phyloP scores from a whole-genome alignment of 2,113 vertebrate genomes.

The Ameiurus melas region DNA sequence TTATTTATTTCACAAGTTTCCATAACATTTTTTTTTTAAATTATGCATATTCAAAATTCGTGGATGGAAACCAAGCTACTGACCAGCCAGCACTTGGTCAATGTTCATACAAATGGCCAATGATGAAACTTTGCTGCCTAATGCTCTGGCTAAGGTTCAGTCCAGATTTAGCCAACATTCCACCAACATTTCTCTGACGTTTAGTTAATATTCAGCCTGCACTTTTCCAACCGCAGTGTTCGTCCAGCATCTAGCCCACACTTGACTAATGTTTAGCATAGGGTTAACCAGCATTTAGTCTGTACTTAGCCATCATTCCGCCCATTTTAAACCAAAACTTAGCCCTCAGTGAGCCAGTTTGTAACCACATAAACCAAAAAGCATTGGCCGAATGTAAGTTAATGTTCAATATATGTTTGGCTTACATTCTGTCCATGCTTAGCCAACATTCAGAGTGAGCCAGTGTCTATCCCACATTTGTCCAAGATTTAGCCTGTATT shows the following conservation, averaged over 20 bases:
- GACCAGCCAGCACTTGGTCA: neutral
- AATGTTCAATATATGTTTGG: neutral
- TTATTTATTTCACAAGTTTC: neutral
- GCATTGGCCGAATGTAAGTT: neutral
- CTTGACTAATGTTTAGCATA: neutral
- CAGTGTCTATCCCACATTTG: neutral
- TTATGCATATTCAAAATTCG: neutral
- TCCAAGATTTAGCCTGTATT: neutral
- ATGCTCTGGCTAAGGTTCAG: neutral
- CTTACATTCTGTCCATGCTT: neutral
- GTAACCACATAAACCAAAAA: neutral
- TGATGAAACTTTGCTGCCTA: conserved; percentile 13
- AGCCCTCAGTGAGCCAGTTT: neutral
- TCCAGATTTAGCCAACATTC: neutral
- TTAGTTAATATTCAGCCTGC: neutral
- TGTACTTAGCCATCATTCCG: neutral
- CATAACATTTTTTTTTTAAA: neutral
- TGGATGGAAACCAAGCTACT: neutral
- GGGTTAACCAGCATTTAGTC: conserved; percentile 6
- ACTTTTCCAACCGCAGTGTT: neutral
- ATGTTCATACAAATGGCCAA: neutral
- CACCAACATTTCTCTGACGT: neutral
- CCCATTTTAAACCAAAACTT: neutral
- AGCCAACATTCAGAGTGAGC: neutral
- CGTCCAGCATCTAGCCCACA: neutral